These are phyloP conservation scores for Caranx ignobilis DNA, from an alignment of 2,113 vertebrate genomes.

Conservation along the genomic window DNA sequence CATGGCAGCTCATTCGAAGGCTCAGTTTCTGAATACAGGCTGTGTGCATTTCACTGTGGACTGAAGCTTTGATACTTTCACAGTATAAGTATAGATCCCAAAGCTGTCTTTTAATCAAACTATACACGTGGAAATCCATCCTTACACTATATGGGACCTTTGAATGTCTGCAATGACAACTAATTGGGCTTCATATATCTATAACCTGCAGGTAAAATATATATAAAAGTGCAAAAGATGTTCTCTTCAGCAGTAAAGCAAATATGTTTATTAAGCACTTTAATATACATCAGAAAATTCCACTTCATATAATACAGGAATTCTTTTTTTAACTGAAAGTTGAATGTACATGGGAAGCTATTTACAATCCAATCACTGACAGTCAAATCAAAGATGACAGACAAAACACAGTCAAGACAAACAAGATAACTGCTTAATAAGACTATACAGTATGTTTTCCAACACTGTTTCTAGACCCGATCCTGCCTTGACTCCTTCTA, in stretches of 20 bases:
- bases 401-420: slow-evolving; percentile 80
- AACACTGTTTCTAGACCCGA: slow-evolving; percentile 69
- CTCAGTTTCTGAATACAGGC: no score
- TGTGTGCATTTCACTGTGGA: no score
- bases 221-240: neutral
- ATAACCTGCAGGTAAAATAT: neutral
- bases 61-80: no score
- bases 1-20: no score
- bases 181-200: no score
- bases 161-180: no score
- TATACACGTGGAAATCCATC: no score
- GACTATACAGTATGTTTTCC: slow-evolving; percentile 73
- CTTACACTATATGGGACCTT: no score
- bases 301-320: slow-evolving; percentile 97
- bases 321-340: slow-evolving; percentile 94
- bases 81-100: no score
- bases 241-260: slow-evolving; percentile 92
- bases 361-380: slow-evolving; percentile 92
- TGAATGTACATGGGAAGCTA: slow-evolving; percentile 96
- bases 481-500: slow-evolving; percentile 67
- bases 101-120: no score
- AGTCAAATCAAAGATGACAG: slow-evolving; percentile 84
- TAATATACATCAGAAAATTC: slow-evolving; percentile 96
- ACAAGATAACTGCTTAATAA: slow-evolving; percentile 69
- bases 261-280: slow-evolving; percentile 99